Evolutionary conservation across 2,113 vertebrate genomes (phyloP).

Genomic region (Neolamprologus cancellatus): DNA sequence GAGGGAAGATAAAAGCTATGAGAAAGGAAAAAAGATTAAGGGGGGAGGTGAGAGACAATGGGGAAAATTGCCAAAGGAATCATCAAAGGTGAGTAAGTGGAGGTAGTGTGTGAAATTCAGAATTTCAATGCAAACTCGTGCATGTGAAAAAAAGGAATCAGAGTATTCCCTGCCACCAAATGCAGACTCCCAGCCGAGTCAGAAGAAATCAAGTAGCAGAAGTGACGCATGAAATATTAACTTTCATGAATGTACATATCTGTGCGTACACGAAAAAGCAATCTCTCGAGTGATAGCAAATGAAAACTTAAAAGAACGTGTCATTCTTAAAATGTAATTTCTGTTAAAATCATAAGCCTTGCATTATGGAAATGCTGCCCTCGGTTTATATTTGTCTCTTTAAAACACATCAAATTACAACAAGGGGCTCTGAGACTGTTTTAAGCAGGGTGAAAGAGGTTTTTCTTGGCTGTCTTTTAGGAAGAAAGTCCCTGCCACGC

Average conservation of each 20-base stretch:
- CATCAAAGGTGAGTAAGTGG: constrained; percentile 46
- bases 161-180: background rate
- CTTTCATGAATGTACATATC: background rate
- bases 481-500: background rate
- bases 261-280: background rate
- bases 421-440: background rate
- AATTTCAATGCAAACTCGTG: background rate
- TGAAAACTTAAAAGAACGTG: constrained; percentile 1
- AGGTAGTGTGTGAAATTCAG: constrained; percentile 14
- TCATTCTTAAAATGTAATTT: background rate
- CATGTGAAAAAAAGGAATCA: background rate
- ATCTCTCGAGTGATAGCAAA: background rate
- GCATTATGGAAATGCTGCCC: background rate
- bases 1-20: constrained; percentile 44
- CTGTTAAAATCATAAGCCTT: background rate
- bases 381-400: background rate
- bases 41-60: constrained; percentile 32
- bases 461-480: background rate
- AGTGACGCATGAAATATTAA: background rate
- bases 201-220: constrained; percentile 2
- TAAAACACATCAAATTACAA: background rate
- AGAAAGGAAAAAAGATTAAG: constrained; percentile 30
- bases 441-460: background rate
- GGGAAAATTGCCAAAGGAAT: constrained; percentile 20
- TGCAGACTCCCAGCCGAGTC: background rate